Evolutionary conservation across 2,113 vertebrate genomes (phyloP).

Genomic region (Delphinapterus leucas): DNA sequence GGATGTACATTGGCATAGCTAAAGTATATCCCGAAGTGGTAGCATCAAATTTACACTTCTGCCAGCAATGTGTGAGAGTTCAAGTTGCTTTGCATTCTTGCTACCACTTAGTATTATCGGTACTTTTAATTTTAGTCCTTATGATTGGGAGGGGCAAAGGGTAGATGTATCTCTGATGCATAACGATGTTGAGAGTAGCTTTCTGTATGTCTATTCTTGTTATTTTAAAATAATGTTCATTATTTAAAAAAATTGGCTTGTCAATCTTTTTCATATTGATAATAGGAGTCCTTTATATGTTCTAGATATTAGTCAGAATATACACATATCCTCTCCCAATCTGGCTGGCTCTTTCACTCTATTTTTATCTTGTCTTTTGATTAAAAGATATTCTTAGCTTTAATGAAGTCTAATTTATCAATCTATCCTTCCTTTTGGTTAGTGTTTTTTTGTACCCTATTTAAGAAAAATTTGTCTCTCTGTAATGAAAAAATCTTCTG

Average conservation of each 20-base stretch:
- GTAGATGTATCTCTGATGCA: neutral
- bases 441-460: neutral
- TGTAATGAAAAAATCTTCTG: neutral
- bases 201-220: neutral
- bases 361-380: neutral
- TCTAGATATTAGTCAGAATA: neutral
- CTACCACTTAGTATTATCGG: neutral
- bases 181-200: neutral
- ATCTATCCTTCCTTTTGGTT: neutral
- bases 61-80: neutral
- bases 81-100: neutral
- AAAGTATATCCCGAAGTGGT: neutral
- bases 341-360: neutral
- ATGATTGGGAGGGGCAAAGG: neutral
- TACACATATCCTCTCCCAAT: neutral
- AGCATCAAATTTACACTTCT: neutral
- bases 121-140: neutral
- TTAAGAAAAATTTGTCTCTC: neutral
- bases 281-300: neutral
- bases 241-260: neutral
- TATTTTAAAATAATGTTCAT: neutral
- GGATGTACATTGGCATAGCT: neutral
- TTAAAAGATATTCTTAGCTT: neutral
- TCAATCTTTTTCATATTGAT: neutral
- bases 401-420: neutral